A percentile compares a stretch with the other conserved stretches of the same genome.
Conservation (phyloP, 2,797 vertebrate species). For the Anas georgica region DNA sequence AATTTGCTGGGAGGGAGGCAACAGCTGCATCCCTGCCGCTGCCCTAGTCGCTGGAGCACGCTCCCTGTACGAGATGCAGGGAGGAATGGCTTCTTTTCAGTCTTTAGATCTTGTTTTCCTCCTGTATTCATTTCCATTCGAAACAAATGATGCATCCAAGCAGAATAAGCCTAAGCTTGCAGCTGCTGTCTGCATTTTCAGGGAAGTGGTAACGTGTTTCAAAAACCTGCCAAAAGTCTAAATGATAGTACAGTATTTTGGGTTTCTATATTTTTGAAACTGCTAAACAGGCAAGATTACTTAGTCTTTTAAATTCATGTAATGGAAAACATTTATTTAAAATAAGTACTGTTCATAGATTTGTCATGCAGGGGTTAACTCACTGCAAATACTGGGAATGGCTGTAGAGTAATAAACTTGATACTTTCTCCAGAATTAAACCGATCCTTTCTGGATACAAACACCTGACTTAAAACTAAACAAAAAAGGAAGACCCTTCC, state of each 20-base stretch:
- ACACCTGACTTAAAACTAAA: not conserved
- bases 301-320: not conserved
- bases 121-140: not conserved
- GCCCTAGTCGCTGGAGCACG: not conserved
- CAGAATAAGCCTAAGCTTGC: not conserved
- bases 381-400: not conserved
- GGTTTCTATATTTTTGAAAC: not conserved
- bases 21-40: not conserved
- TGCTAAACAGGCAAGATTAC: not conserved
- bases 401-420: not conserved
- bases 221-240: not conserved
- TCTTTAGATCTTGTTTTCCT: not conserved
- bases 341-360: not conserved
- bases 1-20: not conserved
- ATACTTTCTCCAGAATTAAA: not conserved
- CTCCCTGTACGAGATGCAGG: not conserved
- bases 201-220: not conserved
- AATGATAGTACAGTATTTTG: accelerated
- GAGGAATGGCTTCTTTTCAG: not conserved
- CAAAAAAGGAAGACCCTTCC: too few species aligned
- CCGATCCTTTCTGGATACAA: not conserved
- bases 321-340: not conserved
- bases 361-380: not conserved
- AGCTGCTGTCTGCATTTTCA: not conserved
- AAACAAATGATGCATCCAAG: not conserved